A percentile compares a stretch with the other conserved stretches of the same genome.
phyloP scores from a whole-genome alignment of 2,797 vertebrate species.

The Gymnopithys bicolor region DNA sequence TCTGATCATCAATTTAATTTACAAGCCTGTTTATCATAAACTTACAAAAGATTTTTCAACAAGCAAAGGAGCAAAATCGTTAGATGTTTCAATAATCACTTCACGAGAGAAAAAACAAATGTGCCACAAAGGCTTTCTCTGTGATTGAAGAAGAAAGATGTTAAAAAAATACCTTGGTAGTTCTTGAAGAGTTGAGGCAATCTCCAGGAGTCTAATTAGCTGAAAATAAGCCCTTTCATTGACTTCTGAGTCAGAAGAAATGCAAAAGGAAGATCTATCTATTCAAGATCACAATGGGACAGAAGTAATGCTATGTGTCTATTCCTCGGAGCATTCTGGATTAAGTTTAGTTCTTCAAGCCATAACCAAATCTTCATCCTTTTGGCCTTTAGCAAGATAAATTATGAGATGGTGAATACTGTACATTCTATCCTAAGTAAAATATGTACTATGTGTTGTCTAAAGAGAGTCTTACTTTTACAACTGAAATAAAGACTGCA shows the following conservation, averaged over 20 bases:
- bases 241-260: slow-evolving; percentile 57
- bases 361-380: slow-evolving; percentile 30
- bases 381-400: slow-evolving; percentile 45
- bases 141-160: slow-evolving; percentile 52
- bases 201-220: slow-evolving; percentile 71
- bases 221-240: slow-evolving; percentile 58
- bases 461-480: neutral
- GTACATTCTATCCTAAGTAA: neutral
- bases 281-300: slow-evolving; percentile 50
- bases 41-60: slow-evolving; percentile 30
- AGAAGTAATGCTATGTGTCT: neutral
- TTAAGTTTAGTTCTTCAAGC: slow-evolving; percentile 21
- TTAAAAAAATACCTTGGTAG: neutral
- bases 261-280: slow-evolving; percentile 35
- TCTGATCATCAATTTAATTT: slow-evolving; percentile 49
- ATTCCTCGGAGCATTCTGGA: slow-evolving; percentile 53
- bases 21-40: slow-evolving; percentile 26
- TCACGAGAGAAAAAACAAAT: neutral
- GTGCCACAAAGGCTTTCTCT: slow-evolving; percentile 28
- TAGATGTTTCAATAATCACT: slow-evolving; percentile 58
- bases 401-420: neutral
- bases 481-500: neutral
- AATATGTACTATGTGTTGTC: neutral
- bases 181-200: slow-evolving; percentile 38
- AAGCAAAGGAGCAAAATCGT: slow-evolving; percentile 26